A percentile compares a stretch with the other conserved stretches of the same genome.
Evolutionary conservation across 2,113 vertebrate species (phyloP).

Genomic region (Nyctereutes procyonoides): DNA sequence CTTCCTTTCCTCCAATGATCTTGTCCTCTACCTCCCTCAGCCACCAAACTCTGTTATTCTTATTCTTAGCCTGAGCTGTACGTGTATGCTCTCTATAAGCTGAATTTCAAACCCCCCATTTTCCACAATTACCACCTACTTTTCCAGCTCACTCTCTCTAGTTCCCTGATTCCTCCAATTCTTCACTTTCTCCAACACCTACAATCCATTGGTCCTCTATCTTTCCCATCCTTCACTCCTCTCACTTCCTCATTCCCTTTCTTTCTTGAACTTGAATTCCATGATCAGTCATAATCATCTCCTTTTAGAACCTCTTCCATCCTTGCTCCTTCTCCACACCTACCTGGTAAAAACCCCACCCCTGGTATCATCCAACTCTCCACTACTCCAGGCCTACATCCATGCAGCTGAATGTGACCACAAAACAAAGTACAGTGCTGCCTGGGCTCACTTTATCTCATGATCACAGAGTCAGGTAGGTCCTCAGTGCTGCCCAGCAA

Average conservation of each 20-base stretch:
- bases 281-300: not conserved
- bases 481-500: not conserved
- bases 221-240: not conserved
- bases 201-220: not conserved
- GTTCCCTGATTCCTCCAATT: not conserved
- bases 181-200: not conserved
- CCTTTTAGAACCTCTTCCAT: not conserved
- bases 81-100: not conserved
- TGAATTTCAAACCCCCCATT: not conserved
- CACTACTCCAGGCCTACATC: not conserved
- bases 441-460: constrained; percentile 10
- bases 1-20: not conserved
- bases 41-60: not conserved
- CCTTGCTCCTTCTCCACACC: not conserved
- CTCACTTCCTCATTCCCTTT: not conserved
- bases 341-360: not conserved
- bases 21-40: not conserved
- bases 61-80: not conserved
- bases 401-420: not conserved
- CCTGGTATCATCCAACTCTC: not conserved
- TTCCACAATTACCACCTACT: not conserved
- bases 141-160: not conserved
- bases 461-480: not conserved
- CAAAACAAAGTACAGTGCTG: not conserved
- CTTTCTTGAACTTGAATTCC: not conserved